These are phyloP conservation scores for Pogoniulus pusillus DNA, from an alignment of 2,797 vertebrate species.

Conservation along the genomic window DNA sequence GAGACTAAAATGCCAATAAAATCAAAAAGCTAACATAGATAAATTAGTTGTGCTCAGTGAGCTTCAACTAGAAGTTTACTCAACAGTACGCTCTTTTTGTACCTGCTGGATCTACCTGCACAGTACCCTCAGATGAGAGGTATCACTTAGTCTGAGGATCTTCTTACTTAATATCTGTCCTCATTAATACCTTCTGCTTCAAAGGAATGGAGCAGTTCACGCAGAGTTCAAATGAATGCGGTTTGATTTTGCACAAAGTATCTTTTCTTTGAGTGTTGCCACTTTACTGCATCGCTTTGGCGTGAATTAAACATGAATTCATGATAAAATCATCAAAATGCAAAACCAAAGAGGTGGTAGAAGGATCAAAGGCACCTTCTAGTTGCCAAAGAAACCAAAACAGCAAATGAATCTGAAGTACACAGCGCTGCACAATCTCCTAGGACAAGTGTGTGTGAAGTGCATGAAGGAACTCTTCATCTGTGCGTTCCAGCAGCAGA, in stretches of 20 bases:
- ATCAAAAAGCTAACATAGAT: not conserved
- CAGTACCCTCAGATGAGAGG: slow-evolving; percentile 18
- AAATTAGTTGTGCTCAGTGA: not conserved
- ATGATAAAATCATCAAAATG: slow-evolving; percentile 75
- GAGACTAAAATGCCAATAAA: not conserved
- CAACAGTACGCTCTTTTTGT: not conserved
- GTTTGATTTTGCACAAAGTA: slow-evolving; percentile 49
- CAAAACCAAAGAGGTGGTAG: slow-evolving; percentile 58
- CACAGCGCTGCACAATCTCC: not conserved
- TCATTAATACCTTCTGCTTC: slow-evolving; percentile 52
- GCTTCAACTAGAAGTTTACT: slow-evolving; percentile 10
- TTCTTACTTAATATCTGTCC: slow-evolving; percentile 43
- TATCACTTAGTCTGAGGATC: not conserved
- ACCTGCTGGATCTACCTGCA: slow-evolving; percentile 7
- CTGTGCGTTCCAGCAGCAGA: not conserved
- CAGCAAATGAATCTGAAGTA: slow-evolving; percentile 54
- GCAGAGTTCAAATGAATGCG: slow-evolving; percentile 59
- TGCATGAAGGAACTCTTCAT: not conserved
- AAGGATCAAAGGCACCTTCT: slow-evolving; percentile 68
- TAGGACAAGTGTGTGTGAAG: slow-evolving; percentile 15
- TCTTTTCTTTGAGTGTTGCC: slow-evolving; percentile 57
- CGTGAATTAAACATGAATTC: slow-evolving; percentile 70
- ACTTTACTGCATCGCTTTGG: slow-evolving; percentile 63
- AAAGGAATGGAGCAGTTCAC: slow-evolving; percentile 60
- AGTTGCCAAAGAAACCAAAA: slow-evolving; percentile 60